Percentiles rank a stretch among this genome's conserved stretches.
phyloP scores from a whole-genome alignment of 1,140 invertebrate genomes.

The Sesamia nonagrioides region DNA sequence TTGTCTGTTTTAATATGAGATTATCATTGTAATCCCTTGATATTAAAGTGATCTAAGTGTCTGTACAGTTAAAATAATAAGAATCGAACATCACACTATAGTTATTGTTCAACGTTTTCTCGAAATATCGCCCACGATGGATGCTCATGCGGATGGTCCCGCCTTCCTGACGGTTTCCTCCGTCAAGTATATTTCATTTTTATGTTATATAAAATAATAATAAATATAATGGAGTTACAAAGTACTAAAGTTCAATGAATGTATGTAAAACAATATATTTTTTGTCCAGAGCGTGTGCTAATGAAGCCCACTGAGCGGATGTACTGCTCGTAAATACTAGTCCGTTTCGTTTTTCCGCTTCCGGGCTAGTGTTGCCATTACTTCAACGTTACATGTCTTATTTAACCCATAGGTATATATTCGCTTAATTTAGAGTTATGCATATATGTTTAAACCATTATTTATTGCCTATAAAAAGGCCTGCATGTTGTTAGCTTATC shows the following conservation, averaged over 20 bases:
- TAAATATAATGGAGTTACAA: too few relatives aligned
- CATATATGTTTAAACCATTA: slow-evolving; percentile 53
- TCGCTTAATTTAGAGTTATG: slow-evolving; percentile 63
- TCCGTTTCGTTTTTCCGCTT: slow-evolving; percentile 83
- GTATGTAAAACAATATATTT: slow-evolving; percentile 53
- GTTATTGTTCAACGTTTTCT: too few relatives aligned
- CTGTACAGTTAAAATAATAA: too few relatives aligned
- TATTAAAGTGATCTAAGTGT: too few relatives aligned
- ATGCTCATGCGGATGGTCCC: too few relatives aligned
- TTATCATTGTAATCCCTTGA: too few relatives aligned
- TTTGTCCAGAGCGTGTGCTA: slow-evolving; percentile 61
- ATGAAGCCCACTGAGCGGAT: slow-evolving; percentile 72
- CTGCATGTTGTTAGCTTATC: slow-evolving; percentile 56
- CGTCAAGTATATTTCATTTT: too few relatives aligned
- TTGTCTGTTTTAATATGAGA: too few relatives aligned
- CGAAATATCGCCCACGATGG: too few relatives aligned
- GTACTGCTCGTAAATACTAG: slow-evolving; percentile 79
- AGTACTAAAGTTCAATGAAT: slow-evolving; percentile 52
- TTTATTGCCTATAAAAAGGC: slow-evolving; percentile 59
- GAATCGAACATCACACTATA: too few relatives aligned
- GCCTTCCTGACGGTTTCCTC: too few relatives aligned
- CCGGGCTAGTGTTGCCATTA: slow-evolving; percentile 80
- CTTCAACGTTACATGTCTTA: slow-evolving; percentile 81
- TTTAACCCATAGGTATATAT: slow-evolving; percentile 66
- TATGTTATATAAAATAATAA: too few relatives aligned